Evolutionary conservation across 2,888 invertebrate species (phyloP).

Genomic region (Torymus aiolomorphi): DNA sequence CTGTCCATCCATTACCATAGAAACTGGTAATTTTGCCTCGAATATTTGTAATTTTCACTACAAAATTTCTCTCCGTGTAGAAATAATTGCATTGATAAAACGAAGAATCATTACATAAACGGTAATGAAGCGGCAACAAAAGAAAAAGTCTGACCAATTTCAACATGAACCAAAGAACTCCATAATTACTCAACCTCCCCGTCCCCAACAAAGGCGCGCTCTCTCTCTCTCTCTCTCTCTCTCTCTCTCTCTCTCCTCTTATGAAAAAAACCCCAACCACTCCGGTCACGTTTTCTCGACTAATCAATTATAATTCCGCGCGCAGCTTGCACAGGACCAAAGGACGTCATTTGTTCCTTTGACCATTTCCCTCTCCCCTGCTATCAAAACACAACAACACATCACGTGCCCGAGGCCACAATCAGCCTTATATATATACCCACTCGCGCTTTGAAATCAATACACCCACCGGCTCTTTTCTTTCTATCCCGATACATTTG

Average conservation of each 20-base stretch:
- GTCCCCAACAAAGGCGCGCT: too few relatives aligned
- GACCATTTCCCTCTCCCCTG: not conserved
- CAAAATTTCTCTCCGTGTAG: too few relatives aligned
- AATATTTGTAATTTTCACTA: too few relatives aligned
- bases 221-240: too few relatives aligned
- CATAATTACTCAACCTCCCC: too few relatives aligned
- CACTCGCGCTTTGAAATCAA: constrained; percentile 1
- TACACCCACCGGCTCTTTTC: constrained; percentile 2
- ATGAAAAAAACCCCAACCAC: not conserved
- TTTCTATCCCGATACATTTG: constrained; percentile 6
- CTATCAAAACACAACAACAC: not conserved
- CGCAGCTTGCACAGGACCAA: not conserved
- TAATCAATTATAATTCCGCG: constrained; percentile 17
- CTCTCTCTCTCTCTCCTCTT: not conserved
- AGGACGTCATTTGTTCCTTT: constrained; percentile 14
- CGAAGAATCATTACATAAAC: too few relatives aligned
- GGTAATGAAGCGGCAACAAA: too few relatives aligned
- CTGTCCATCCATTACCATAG: too few relatives aligned
- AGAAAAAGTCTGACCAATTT: too few relatives aligned
- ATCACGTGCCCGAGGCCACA: constrained; percentile 28
- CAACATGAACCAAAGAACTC: too few relatives aligned
- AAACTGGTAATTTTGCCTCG: too few relatives aligned
- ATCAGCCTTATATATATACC: constrained; percentile 30
- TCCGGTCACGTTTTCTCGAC: not conserved
- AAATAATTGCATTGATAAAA: too few relatives aligned